These are phyloP conservation scores for Drosophila hydei DNA, from an alignment of 1,140 invertebrate genomes.

Conservation along the genomic window DNA sequence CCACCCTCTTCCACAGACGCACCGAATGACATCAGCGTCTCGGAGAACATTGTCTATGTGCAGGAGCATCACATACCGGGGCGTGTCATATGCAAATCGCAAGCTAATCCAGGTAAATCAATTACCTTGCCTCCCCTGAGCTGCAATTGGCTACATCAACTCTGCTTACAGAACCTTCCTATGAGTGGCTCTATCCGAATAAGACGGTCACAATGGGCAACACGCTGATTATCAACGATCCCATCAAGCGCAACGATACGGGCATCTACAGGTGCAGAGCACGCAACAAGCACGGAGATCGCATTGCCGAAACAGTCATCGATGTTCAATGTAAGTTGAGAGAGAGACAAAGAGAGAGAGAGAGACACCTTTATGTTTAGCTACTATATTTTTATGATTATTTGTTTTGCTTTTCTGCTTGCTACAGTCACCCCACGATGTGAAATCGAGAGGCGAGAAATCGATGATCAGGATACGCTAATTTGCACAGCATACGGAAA, in stretches of 20 bases:
- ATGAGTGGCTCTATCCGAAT: conserved; percentile 78
- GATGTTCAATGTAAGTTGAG: conserved; percentile 79
- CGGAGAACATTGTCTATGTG: conserved; percentile 89
- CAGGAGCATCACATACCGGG: conserved; percentile 90
- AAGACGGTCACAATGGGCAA: conserved; percentile 69
- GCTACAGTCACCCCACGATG: conserved; percentile 93
- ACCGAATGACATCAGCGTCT: conserved; percentile 92
- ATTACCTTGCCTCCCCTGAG: background rate
- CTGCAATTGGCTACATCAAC: no score
- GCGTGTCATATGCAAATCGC: conserved; percentile 90
- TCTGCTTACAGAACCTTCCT: conserved; percentile 62
- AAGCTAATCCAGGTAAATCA: conserved; percentile 88
- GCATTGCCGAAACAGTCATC: conserved; percentile 66
- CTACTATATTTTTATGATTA: conserved; percentile 16
- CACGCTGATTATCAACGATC: conserved; percentile 73
- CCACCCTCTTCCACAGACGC: conserved; percentile 87
- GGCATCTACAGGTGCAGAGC: conserved; percentile 73
- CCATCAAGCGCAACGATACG: conserved; percentile 68
- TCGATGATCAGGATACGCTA: conserved; percentile 90
- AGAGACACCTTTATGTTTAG: background rate
- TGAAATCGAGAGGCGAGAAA: conserved; percentile 89
- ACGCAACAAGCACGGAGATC: conserved; percentile 75
- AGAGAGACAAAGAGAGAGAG: background rate
- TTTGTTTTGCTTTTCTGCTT: conserved; percentile 60
- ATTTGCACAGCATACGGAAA: conserved; percentile 92